These are phyloP conservation scores for Vanessa cardui DNA, from an alignment of 2,888 invertebrate species.

Conservation along the genomic window DNA sequence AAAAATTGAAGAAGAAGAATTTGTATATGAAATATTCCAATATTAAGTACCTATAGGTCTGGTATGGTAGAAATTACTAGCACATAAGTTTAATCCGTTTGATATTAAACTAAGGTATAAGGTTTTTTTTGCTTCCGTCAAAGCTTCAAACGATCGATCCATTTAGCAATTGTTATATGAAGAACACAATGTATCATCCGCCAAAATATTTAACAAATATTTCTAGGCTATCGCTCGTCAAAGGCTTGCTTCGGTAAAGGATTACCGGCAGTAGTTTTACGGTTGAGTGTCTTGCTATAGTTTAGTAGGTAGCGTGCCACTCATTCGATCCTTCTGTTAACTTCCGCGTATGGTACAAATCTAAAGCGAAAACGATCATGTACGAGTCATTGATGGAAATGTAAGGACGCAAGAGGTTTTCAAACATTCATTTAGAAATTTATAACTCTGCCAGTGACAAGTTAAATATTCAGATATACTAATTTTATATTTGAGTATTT, in stretches of 20 bases:
- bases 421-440: no score
- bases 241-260: constrained; percentile 74
- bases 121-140: constrained; percentile 37
- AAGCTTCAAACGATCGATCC: constrained; percentile 21
- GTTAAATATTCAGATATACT: no score
- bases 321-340: constrained; percentile 56
- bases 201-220: constrained; percentile 74
- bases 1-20: no score
- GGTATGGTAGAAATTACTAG: not conserved
- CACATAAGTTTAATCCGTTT: not conserved
- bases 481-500: no score
- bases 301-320: constrained; percentile 48
- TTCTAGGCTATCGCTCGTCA: constrained; percentile 71
- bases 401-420: no score
- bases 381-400: not conserved
- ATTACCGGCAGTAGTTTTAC: constrained; percentile 68
- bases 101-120: constrained; percentile 1
- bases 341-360: constrained; percentile 59
- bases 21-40: no score
- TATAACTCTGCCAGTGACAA: no score
- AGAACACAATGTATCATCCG: constrained; percentile 55
- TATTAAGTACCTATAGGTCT: no score
- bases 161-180: constrained; percentile 42
- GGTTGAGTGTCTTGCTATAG: constrained; percentile 58
- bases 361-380: constrained; percentile 31